Percentiles rank a stretch among this genome's conserved stretches.
phyloP scores from a whole-genome alignment of 2,113 vertebrate species.

The Rhadina sibilatrix region DNA sequence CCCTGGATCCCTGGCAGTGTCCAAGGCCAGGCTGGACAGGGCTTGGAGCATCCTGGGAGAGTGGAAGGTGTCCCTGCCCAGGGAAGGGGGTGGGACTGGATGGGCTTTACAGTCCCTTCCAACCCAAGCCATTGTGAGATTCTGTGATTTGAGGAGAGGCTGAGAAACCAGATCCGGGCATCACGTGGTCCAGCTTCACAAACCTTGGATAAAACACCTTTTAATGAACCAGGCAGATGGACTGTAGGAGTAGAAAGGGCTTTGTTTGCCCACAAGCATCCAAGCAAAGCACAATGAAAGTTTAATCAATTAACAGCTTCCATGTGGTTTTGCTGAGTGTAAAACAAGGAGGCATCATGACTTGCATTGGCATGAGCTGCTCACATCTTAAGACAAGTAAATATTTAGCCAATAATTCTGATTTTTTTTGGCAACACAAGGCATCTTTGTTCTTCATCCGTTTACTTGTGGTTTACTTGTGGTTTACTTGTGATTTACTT shows the following conservation, averaged over 20 bases:
- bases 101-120: neutral
- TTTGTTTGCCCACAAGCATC: neutral
- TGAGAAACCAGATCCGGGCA: neutral
- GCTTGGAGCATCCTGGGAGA: neutral
- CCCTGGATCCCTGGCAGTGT: neutral
- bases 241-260: neutral
- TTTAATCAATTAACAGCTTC: neutral
- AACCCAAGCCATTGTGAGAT: neutral
- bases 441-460: neutral
- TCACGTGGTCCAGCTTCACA: neutral
- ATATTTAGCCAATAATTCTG: constrained; percentile 29
- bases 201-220: neutral
- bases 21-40: rapidly evolving
- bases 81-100: rapidly evolving
- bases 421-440: neutral
- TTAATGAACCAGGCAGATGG: neutral
- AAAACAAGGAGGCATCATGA: neutral
- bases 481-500: neutral
- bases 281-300: neutral
- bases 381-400: constrained; percentile 5
- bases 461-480: neutral
- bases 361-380: neutral
- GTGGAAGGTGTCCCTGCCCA: neutral
- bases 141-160: neutral
- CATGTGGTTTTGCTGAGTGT: neutral